Evolutionary conservation across 2,888 invertebrate genomes (phyloP).

Genomic region (Agrotis exclamationis): DNA sequence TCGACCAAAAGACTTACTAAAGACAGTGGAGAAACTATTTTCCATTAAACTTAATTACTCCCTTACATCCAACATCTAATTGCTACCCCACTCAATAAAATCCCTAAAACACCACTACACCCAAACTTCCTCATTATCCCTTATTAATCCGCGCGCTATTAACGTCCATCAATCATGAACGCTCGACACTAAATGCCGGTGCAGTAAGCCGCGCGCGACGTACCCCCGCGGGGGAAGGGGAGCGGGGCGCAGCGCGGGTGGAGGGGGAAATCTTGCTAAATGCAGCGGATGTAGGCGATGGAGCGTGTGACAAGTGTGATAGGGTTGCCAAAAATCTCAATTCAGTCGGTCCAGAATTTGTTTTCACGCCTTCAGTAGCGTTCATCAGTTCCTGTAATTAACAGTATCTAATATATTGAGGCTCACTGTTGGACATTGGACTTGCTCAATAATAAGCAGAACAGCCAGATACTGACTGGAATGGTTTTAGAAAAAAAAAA

Average conservation of each 20-base stretch:
- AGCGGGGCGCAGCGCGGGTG: neutral
- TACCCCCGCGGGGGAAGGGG: slow-evolving; percentile 17
- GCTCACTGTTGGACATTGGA: no score
- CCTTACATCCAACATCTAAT: slow-evolving; percentile 39
- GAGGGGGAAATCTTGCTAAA: slow-evolving; percentile 63
- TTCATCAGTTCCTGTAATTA: no score
- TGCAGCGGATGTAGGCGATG: slow-evolving; percentile 68
- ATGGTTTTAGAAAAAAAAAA: no score
- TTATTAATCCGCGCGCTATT: slow-evolving; percentile 74
- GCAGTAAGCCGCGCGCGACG: slow-evolving; percentile 46
- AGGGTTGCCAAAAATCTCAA: slow-evolving; percentile 40
- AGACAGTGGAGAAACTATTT: neutral
- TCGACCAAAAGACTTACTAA: no score
- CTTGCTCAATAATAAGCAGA: no score
- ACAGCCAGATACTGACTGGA: no score
- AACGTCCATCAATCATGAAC: slow-evolving; percentile 76
- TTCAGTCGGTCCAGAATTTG: no score
- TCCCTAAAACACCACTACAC: slow-evolving; percentile 18
- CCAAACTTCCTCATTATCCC: slow-evolving; percentile 40
- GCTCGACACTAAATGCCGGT: slow-evolving; percentile 62
- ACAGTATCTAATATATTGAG: no score
- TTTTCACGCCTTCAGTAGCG: no score
- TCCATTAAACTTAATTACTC: neutral
- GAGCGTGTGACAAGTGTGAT: slow-evolving; percentile 72
- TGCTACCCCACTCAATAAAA: slow-evolving; percentile 27